Base-by-base conservation (phyloP, 1,140 invertebrate species). In the Limonius californicus region DNA sequence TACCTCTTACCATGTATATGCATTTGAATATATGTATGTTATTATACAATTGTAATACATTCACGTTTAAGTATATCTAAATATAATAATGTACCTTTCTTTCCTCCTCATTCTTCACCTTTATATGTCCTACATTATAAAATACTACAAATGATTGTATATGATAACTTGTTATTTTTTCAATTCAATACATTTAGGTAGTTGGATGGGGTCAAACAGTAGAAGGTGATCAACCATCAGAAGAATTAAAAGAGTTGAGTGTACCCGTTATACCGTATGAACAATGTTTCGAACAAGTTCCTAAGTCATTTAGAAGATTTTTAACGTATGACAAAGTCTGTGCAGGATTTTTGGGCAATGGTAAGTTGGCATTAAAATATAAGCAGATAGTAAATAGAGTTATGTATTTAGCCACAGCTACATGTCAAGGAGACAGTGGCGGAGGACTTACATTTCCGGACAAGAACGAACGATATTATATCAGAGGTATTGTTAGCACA, bases 131-230 rank as follows among this genome's bases (percentile, higher is more conserved):
- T n/a, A n/a, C n/a, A n/a, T n/a, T n/a, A n/a, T n/a, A n/a, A n/a
- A n/a, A n/a, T n/a, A n/a, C n/a, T n/a, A n/a, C n/a, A n/a, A n/a
- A n/a, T n/a, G n/a, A n/a, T n/a, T n/a, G n/a, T n/a, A n/a, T n/a
- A n/a, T n/a, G n/a, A n/a, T n/a, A n/a, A n/a, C n/a, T n/a, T n/a
- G n/a, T n/a, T n/a, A n/a, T n/a, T n/a, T n/a, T n/a, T n/a, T n/a
- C n/a, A n/a, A n/a, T 54, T 20, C 9, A 54, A 23, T 19, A 19
- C 50, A 6, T 54, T n/a, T 18, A 79, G 76, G 72, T 79, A 8
- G 72, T 72, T 0, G 78, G 78, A 11, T 80, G 77, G 76, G 77
- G 77, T 39, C 59, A 72, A 1, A 73, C 70, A 2, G 55, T 56
- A 0, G 68, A 53, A 50, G 61, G 21, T 35, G 19, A 27, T n/a